Evolutionary conservation across 1,140 invertebrate genomes (phyloP), one percentile per base, ranked within the genome.

Genomic region (Ganaspis sp.): DNA sequence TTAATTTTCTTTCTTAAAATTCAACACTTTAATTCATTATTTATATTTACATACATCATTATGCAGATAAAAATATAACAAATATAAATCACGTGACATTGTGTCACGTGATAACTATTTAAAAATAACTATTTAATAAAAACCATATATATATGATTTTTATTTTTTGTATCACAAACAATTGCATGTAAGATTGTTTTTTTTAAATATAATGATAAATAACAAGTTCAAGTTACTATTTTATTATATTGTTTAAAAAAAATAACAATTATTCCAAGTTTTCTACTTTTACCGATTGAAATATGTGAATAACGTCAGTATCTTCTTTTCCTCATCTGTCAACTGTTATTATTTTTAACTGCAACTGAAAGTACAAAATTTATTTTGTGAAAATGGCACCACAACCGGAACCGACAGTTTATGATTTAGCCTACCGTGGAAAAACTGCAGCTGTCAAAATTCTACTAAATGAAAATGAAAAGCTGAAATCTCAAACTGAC

Each of bases 381-480:
- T 29, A 12, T 19, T 34, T 49, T 26, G 6, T 21, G n/a, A 75
- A 17, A 74, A 78, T 74, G 38, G n/a, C 45, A 45, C 29, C 54
- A 11, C 26, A 29, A n/a, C 23, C 23, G 49, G 79, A 81, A 19
- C 75, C 74, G 9, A 81, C 79, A 4, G 54, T 80, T 12, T 86
- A 81, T 45, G 89, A 91, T 53, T 69, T 90, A 82, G 90, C 90
- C 4, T 91, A 91, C 78, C 82, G 81, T 17, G 89, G 90, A 26
- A 87, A 87, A 78, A 76, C 75, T 1, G 77, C 70, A 1, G 86
- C 85, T 5, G 72, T 91, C 0, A 90, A 86, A 77, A 81, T 82
- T 34, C 73, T 87, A 4, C 26, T 91, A 8, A 76, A 58, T 17
- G 81, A 89, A 73, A 79, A 86, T 69, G 81, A 86, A 19, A 75